Base-by-base conservation (phyloP, 2,113 vertebrate species). In the Python bivittatus region DNA sequence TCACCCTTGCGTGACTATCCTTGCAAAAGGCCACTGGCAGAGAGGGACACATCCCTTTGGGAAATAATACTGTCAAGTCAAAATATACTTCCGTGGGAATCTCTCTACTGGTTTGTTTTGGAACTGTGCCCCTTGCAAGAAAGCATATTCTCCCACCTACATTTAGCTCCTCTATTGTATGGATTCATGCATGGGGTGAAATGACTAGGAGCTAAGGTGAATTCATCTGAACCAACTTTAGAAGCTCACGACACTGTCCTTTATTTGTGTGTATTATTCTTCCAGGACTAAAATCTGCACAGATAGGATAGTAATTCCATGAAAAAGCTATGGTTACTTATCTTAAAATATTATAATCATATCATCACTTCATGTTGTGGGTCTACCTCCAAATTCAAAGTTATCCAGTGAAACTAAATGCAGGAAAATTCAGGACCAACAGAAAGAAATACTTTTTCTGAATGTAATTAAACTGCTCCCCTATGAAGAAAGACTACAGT, bases 21-120 rank as follows among this genome's bases (percentile, higher is more conserved):
- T 56, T 88, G 1, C 20, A 44, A 44, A 52, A 88, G 44, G 52
- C 79, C 56, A 88, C 57, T 91, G 87, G 60, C 87, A 91, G 88
- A 89, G 57, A 93, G 86, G 48, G 87, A 72, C 58, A 86, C 15
- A 48, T 93, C 87, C 79, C 86, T 56, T 22, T 84, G 58, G 79
- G 87, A 68, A 52, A 56, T 20, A 88, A 56, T 68, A 84, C 38
- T 88, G 86, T 88, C 17, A 88, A 44, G 57, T 84, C 92, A 93
- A 64, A 91, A 91, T 56, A 91, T 61, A 93, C 86, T 93, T 91
- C 90, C 86, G 90, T 93, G 92, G 92, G 90, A 93, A 91, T 86
- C 58, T 93, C 48, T 91, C 33, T 38, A 84, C 44, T 83, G 23
- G 85, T 61, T 89, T 91, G 27, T 68, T 68, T 93, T 89, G 92